Evolutionary conservation across 1,140 invertebrate genomes (phyloP), one percentile per base, ranked within the genome.

Genomic region (Papilio polytes): DNA sequence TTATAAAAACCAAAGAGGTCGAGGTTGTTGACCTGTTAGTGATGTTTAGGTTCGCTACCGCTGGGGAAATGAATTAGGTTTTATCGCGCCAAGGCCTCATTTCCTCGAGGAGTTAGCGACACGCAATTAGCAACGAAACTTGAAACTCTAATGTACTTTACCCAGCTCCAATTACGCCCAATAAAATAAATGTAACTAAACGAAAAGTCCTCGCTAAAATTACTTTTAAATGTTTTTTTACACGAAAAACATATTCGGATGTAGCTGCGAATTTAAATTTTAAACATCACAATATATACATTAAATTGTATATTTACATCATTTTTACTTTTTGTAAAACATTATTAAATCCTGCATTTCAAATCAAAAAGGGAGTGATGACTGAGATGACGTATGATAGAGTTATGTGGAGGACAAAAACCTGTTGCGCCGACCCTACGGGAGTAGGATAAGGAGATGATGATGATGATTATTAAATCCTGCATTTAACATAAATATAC

Each of bases 1-100:
- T 90, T 90, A 90, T 88, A 82, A 87, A 87, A 84, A 86, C 78
- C 70, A 91, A 90, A 51, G 85, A 85, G 87, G 87, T 81, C 90
- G 90, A 85, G 87, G 89, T 87, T 88, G 87, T 82, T 78, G 85
- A 82, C 82, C 84, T 80, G 18, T 79, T 53, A 74, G 72, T 72
- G 12, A 26, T 73, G 78, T 83, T 84, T 85, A 80, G 63, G 74
- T 83, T 81, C 81, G 82, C 66, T 13, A 70, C 63, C 74, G 77
- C 80, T 76, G 79, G 80, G 74, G 31, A 81, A 82, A 84, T 79
- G 77, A 31, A 70, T 15, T 70, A 85, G 83, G 83, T 81, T 83
- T 84, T 85, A 85, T 88, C 82, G 85, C 83, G 82, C 51, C 83
- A 82, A 85, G 85, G 81, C 85, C 82, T 81, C 46, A 63, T 87